Evolutionary conservation across 1,140 invertebrate genomes (phyloP).

Genomic region (Pseudomyrmex pallidus): DNA sequence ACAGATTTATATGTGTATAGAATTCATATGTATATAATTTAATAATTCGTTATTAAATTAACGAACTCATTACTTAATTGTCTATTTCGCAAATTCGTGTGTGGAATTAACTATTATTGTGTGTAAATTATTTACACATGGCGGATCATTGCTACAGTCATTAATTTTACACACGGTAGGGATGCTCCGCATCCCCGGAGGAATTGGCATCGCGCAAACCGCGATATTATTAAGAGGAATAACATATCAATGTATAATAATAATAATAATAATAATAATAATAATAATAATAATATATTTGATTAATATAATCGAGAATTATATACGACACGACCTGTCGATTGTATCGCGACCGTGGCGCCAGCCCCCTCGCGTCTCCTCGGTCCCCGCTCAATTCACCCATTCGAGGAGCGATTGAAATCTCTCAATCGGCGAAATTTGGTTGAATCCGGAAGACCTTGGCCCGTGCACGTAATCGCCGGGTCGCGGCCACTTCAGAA

Average conservation of each 20-base stretch:
- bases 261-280: too few relatives aligned
- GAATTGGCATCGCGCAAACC: background rate
- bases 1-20: too few relatives aligned
- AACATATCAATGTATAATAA: background rate
- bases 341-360: background rate
- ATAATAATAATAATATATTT: too few relatives aligned
- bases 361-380: too few relatives aligned
- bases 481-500: constrained; percentile 26
- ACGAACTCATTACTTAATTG: constrained; percentile 29
- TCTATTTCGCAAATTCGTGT: constrained; percentile 3
- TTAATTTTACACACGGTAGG: constrained; percentile 8
- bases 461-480: constrained; percentile 31
- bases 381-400: background rate
- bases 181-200: background rate
- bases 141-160: background rate
- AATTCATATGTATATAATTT: constrained; percentile 25
- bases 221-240: background rate
- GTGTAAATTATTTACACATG: constrained; percentile 30
- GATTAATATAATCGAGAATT: constrained; percentile 3
- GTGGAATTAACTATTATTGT: background rate
- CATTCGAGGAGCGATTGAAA: background rate
- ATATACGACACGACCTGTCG: background rate
- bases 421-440: constrained; percentile 33
- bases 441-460: constrained; percentile 65
- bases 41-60: constrained; percentile 28